Evolutionary conservation across 2,113 vertebrate species (phyloP).

Genomic region (Riparia riparia): DNA sequence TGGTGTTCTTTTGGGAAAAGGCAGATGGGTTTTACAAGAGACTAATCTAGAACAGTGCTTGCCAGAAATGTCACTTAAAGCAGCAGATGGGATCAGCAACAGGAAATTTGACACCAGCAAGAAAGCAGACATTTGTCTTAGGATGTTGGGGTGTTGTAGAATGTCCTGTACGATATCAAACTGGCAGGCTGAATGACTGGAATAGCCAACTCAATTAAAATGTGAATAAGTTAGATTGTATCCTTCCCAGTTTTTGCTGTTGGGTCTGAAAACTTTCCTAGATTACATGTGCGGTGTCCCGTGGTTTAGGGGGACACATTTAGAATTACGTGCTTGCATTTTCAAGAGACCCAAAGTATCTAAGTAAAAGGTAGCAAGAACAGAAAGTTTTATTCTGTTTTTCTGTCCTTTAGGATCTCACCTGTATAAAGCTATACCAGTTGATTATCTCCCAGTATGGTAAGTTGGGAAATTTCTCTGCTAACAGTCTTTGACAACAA

Average conservation of each 20-base stretch:
- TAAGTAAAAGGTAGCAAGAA: background rate
- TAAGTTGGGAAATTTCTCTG: background rate
- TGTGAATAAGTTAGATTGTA: background rate
- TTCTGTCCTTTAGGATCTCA: background rate
- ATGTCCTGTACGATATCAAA: background rate
- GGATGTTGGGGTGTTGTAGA: background rate
- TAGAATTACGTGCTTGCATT: background rate
- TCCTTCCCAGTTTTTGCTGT: background rate
- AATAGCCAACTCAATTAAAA: background rate
- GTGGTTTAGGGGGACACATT: background rate
- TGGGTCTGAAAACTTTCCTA: background rate
- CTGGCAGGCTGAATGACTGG: background rate
- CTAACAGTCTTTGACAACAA: background rate
- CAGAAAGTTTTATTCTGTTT: background rate
- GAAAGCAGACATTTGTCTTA: background rate
- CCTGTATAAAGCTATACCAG: background rate
- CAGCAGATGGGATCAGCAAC: background rate
- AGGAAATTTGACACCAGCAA: background rate
- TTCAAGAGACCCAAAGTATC: background rate
- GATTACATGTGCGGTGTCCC: background rate
- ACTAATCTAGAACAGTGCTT: slow-evolving; percentile 1
- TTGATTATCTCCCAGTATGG: background rate
- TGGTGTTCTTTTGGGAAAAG: slow-evolving; percentile 1
- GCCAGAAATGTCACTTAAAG: background rate
- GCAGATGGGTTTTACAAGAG: slow-evolving; percentile 18